Base-by-base conservation (phyloP, 1,140 invertebrate genomes). In the Hylyphantes graminicola region DNA sequence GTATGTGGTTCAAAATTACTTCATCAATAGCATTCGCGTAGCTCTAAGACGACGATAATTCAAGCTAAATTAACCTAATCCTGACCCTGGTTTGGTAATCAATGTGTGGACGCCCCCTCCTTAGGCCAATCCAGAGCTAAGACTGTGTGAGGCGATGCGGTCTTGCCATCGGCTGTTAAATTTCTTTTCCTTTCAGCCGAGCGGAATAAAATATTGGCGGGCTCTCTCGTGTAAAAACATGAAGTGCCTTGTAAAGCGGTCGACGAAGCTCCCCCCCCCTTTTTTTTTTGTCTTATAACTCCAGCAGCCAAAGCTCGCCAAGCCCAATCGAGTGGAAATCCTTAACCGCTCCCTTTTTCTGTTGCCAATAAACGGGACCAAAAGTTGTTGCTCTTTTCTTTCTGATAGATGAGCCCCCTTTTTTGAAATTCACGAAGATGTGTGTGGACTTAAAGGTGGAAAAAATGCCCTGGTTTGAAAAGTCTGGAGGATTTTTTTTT, bases 211-310 rank as follows among this genome's bases (percentile, higher is more conserved):
- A 85, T 77, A 83, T 83, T 75, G 70, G 82, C 73, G 73, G 35
- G 55, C 51, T 17, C 82, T 77, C 67, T 85, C 73, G 72, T 76
- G 82, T 77, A 85, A 85, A 83, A 85, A 85, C 82, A 85, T 85
- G 82, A 85, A 85, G 82, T 85, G 82, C 72, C 73, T 85, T 85
- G 82, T 85, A 85, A 76, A 68, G 82, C 74, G 82, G 73, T 77
- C 48, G 72, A 11, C 61, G 61, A 11, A 21, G 55, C 50, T 54
- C 55, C 21, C 59, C 35, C 21, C 50, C 15, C 35, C 35, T 35
- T 35, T 35, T 35, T 35, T 35, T 35, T 35, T 35, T 35, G 35
- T 35, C 35, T 35, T 35, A 35, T 35, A 35, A 35, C 35, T 35
- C 5, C 35, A 35, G 35, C 35, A 35, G 35, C 35, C 35, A 35